Evolutionary conservation across 2,888 invertebrate species (phyloP), one percentile per base, ranked within the genome.

Genomic region (Meiosimyza decipiens): DNA sequence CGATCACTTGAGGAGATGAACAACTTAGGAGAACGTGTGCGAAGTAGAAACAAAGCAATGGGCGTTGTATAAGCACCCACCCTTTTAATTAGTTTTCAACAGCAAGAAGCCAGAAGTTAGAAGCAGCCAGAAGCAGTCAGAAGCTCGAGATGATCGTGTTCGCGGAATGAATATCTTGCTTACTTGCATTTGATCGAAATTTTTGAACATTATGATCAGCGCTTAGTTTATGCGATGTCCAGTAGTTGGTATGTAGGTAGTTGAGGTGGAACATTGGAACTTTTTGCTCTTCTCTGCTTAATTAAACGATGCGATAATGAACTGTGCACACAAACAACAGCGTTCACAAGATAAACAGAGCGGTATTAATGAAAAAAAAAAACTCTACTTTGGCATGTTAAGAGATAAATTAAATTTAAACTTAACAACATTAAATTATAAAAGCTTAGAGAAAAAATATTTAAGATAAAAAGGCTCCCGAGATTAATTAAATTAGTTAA

Each of bases 41-140:
- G 16, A 7, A 63, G 16, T 47, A 12, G 18, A n/a, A 52, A 28
- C 28, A 40, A 52, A 54, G 40, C 49, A 76, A 75, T 71, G 74
- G 79, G 78, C 77, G 79, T 78, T 74, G 28, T 73, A 60, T 76
- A 52, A 72, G 79, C 76, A 74, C 78, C 83, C 84, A 82, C 84
- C 84, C 82, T 75, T 76, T 79, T 79, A 79, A 79, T 79, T 79
- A 77, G 70, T 64, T 73, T 73, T 63, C 64, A 68, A n/a, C 63
- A 55, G 51, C 55, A 15, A 50, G 65, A 33, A 52, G 50, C 64
- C 40, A 51, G 28, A 18, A 33, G 33, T 59, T 50, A 40, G 69
- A 51, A 63, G 51, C 60, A 60, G 16, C 11, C 4, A 11, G 15
- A 15, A 63, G 51, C 15, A 60, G 51, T n/a, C 70, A 40, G 22